A percentile compares a stretch with the other conserved stretches of the same genome.
These are phyloP conservation scores for Sorex araneus DNA, from an alignment of 2,113 vertebrate genomes.

Conservation along the genomic window DNA sequence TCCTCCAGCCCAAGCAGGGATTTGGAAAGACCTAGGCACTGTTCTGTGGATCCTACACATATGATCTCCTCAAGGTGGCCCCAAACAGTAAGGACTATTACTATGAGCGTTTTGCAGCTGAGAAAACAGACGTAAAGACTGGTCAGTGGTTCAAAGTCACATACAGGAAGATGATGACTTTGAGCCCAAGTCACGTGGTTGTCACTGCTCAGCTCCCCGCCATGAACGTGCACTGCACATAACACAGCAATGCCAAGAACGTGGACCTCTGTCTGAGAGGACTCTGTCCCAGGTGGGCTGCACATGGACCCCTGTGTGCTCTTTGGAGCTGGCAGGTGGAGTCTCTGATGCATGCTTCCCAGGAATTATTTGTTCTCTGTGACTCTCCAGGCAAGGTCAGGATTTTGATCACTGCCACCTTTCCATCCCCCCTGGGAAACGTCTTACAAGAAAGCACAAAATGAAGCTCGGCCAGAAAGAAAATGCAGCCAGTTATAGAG, in stretches of 20 bases:
- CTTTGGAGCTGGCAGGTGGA: constrained; percentile 9
- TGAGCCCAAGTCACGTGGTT: neutral
- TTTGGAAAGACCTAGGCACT: neutral
- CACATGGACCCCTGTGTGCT: neutral
- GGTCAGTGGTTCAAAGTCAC: neutral
- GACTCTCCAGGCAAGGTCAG: constrained; percentile 48
- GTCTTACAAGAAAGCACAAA: constrained; percentile 54
- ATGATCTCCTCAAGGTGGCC: neutral
- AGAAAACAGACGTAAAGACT: neutral
- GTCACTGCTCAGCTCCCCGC: too few species aligned
- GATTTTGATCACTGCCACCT: constrained; percentile 29
- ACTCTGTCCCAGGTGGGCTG: too few species aligned
- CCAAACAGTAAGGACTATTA: neutral
- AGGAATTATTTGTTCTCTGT: constrained; percentile 28
- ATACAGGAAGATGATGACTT: neutral
- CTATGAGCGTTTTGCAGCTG: neutral
- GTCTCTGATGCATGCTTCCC: neutral
- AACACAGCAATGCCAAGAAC: too few species aligned
- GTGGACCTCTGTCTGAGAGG: too few species aligned
- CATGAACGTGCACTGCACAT: too few species aligned
- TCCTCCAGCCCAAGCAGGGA: neutral
- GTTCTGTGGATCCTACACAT: neutral
- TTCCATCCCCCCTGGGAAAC: constrained; percentile 33
- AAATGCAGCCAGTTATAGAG: neutral
- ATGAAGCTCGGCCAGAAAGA: constrained; percentile 15